Percentiles rank a stretch among this genome's conserved stretches.
Conservation (phyloP, 1,140 invertebrate genomes). For the Calephelis nemesis region DNA sequence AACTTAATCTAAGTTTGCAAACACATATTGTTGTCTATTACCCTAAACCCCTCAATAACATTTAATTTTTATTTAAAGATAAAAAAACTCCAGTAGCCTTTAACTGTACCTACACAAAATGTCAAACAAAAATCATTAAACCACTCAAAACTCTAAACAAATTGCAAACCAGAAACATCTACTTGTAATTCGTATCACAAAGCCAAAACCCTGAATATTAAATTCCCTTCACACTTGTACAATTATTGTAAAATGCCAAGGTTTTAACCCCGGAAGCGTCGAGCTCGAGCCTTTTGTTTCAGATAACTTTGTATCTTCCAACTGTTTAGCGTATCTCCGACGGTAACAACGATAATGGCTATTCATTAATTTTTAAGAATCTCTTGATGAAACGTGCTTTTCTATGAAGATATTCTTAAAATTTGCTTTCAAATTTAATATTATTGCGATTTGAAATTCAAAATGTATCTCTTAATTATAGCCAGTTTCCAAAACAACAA, state of each 20-base stretch:
- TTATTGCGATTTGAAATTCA: no score
- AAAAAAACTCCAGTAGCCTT: no score
- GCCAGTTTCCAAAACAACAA: no score
- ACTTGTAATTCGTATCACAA: slow-evolving; percentile 7
- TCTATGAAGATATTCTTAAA: not conserved
- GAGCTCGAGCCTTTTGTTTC: slow-evolving; percentile 11
- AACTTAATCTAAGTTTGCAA: no score
- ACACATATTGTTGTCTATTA: no score
- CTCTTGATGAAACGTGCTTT: not conserved
- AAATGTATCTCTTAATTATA: no score
- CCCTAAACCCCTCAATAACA: no score
- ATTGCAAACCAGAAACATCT: not conserved
- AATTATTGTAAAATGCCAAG: slow-evolving; percentile 13
- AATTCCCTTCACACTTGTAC: slow-evolving; percentile 3
- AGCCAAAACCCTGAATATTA: slow-evolving; percentile 2
- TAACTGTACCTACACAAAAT: not conserved
- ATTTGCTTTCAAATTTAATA: not conserved
- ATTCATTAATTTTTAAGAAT: slow-evolving; percentile 15
- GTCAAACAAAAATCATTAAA: not conserved
- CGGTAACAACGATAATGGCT: slow-evolving; percentile 7
- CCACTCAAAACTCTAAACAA: not conserved
- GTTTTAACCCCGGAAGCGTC: slow-evolving; percentile 11
- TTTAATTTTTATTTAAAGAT: no score
- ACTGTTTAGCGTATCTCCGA: slow-evolving; percentile 9
- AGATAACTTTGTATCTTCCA: slow-evolving; percentile 10